These are phyloP conservation scores for Vanessa atalanta DNA, from an alignment of 1,140 invertebrate species.

Conservation along the genomic window DNA sequence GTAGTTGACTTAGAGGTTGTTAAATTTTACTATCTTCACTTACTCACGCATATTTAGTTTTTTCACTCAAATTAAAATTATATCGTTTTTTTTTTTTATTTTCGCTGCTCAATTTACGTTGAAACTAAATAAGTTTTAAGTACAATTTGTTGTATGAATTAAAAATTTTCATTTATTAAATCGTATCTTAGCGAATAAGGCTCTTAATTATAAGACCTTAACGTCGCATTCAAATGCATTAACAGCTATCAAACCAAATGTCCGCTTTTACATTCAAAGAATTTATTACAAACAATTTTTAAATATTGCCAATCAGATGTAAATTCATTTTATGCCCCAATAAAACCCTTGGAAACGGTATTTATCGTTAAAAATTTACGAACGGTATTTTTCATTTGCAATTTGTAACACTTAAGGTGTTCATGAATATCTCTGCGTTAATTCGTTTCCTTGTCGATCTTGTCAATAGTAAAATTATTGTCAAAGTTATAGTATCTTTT, in stretches of 20 bases:
- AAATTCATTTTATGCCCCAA: not conserved
- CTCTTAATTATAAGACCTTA: not conserved
- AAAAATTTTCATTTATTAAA: not conserved
- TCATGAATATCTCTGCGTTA: not conserved
- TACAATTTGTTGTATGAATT: slow-evolving; percentile 1
- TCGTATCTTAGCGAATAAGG: not conserved
- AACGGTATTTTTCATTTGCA: not conserved
- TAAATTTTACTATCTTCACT: no score
- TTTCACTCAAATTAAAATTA: no score
- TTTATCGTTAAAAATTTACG: not conserved
- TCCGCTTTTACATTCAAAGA: not conserved
- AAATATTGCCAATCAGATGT: not conserved
- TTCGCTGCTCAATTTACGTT: not conserved
- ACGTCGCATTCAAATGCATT: not conserved
- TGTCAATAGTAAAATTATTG: no score
- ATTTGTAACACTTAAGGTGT: not conserved
- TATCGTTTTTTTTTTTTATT: not conserved
- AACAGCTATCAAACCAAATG: not conserved
- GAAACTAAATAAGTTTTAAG: not conserved
- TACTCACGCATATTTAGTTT: no score
- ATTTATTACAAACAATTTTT: not conserved
- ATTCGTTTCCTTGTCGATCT: no score
- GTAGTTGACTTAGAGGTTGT: no score
- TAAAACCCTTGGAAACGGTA: not conserved
- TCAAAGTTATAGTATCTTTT: no score